These are phyloP conservation scores for Rhinatrema bivittatum DNA, from an alignment of 2,797 vertebrate genomes.

Conservation along the genomic window DNA sequence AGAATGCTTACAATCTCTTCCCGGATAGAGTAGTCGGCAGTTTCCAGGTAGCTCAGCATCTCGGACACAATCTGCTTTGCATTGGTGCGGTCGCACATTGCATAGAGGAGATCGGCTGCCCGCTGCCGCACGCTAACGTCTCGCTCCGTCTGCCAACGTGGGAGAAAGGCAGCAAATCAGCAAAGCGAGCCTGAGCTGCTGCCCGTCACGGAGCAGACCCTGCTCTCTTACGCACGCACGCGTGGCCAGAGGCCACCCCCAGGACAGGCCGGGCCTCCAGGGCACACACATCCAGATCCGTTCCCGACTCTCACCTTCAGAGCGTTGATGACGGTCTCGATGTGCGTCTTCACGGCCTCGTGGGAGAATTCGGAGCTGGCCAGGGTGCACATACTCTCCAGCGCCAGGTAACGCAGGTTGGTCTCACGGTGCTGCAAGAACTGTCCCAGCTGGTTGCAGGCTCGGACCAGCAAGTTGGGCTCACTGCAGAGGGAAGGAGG, in stretches of 20 bases:
- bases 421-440: constrained; percentile 86
- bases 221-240: no score
- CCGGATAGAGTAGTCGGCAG: constrained; percentile 83
- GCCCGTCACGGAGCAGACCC: no score
- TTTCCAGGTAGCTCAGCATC: constrained; percentile 89
- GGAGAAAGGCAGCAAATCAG: background rate
- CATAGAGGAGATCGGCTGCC: constrained; percentile 81
- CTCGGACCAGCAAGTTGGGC: constrained; percentile 79
- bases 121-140: constrained; percentile 85
- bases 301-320: constrained; percentile 74
- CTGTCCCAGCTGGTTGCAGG: constrained; percentile 86
- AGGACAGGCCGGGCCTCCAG: no score
- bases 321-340: constrained; percentile 83
- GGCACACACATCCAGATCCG: no score
- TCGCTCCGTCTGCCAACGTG: constrained; percentile 70
- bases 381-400: constrained; percentile 87
- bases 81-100: constrained; percentile 90
- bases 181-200: background rate
- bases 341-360: constrained; percentile 83
- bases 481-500: constrained; percentile 46
- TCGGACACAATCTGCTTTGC: constrained; percentile 85
- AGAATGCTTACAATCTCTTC: constrained; percentile 78
- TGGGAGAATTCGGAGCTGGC: constrained; percentile 88
- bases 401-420: constrained; percentile 81
- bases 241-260: no score